A percentile compares a stretch with the other conserved stretches of the same genome.
phyloP scores from a whole-genome alignment of 2,113 vertebrate genomes.

The Dromiciops gliroides region DNA sequence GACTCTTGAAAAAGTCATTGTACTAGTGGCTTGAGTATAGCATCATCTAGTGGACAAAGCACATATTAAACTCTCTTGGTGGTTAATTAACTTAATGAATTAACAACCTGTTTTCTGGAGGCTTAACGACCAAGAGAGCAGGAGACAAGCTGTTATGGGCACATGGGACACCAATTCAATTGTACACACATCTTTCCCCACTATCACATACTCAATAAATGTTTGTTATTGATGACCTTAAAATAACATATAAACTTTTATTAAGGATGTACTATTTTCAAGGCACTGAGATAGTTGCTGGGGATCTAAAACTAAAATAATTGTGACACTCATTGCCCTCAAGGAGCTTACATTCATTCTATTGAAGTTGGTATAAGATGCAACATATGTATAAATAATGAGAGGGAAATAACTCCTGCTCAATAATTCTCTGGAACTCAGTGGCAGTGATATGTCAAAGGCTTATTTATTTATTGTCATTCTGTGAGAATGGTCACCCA shows the following conservation, averaged over 20 bases:
- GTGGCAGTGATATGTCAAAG: no score
- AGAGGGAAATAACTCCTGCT: no score
- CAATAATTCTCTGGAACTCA: no score
- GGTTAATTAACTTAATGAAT: neutral
- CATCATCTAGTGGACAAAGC: neutral
- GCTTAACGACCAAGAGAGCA: neutral
- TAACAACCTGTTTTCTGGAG: neutral
- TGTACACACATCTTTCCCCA: neutral
- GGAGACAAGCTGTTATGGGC: neutral
- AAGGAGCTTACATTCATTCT: neutral
- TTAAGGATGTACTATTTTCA: neutral
- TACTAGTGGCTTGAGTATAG: neutral
- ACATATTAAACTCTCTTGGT: neutral
- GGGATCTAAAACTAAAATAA: neutral
- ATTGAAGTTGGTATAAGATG: neutral
- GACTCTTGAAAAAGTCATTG: neutral
- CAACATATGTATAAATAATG: neutral
- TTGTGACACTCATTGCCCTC: neutral
- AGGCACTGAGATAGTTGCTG: neutral
- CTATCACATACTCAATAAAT: neutral
- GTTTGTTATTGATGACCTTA: neutral
- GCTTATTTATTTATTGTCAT: no score
- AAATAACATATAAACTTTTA: neutral
- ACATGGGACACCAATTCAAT: neutral
- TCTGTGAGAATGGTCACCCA: no score